Conservation (phyloP, 2,797 vertebrate species). For the Thalassophryne amazonica region DNA sequence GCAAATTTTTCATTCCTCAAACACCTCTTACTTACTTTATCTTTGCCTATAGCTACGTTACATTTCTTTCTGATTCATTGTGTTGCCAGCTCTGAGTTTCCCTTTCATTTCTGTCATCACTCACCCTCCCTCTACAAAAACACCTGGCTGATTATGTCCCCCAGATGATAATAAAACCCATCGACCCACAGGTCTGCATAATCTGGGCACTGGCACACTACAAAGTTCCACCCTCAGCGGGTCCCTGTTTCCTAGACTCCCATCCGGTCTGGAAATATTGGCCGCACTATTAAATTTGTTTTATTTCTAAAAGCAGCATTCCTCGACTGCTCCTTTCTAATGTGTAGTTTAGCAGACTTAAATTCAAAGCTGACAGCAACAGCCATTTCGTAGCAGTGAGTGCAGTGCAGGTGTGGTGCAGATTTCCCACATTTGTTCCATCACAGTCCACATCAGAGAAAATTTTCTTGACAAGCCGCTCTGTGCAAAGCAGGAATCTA, state of each 20-base stretch:
- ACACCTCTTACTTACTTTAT: not conserved
- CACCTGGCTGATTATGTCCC: conserved; percentile 70
- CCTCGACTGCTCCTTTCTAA: conserved; percentile 26
- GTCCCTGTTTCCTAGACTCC: conserved; percentile 43
- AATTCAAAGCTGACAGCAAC: conserved; percentile 9
- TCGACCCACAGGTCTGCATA: conserved; percentile 46
- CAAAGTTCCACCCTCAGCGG: conserved; percentile 1
- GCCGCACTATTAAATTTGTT: conserved; percentile 46
- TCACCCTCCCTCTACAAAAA: conserved; percentile 44
- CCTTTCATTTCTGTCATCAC: conserved; percentile 58
- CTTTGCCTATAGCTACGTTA: conserved; percentile 3
- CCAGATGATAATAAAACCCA: conserved; percentile 57
- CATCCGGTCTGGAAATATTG: conserved; percentile 55
- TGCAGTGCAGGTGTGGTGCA: no score
- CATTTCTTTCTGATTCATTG: conserved; percentile 18
- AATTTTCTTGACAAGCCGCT: no score
- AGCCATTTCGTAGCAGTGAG: no score
- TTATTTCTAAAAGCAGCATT: conserved; percentile 47
- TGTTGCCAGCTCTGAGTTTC: conserved; percentile 49
- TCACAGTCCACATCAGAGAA: no score
- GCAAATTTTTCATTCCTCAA: no score
- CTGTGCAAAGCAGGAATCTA: no score
- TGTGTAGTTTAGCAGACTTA: conserved; percentile 28
- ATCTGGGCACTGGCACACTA: conserved; percentile 24
- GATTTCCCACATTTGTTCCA: no score